These are phyloP conservation scores for Psix sp. DNA, from an alignment of 1,140 invertebrate genomes.

Conservation along the genomic window DNA sequence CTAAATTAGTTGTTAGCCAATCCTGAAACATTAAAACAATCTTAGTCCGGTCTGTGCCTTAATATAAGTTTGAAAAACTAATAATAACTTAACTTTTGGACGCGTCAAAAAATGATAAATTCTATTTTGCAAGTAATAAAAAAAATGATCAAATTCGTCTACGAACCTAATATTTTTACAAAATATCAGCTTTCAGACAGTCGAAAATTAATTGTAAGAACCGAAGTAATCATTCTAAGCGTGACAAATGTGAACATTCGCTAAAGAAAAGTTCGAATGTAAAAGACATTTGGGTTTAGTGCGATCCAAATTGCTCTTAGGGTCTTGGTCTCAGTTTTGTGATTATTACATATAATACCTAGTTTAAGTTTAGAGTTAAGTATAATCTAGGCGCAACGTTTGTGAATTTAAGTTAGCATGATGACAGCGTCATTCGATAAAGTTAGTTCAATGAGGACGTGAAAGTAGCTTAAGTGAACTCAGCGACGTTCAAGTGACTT, in stretches of 20 bases:
- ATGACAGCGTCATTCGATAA: conserved; percentile 33
- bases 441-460: conserved; percentile 34
- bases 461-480: conserved; percentile 24
- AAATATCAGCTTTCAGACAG: too few species aligned
- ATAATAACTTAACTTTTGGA: too few species aligned
- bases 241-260: neutral
- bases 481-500: conserved; percentile 49
- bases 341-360: conserved; percentile 73
- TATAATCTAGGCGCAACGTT: conserved; percentile 59
- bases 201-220: too few species aligned
- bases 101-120: too few species aligned
- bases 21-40: neutral
- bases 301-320: conserved; percentile 58
- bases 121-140: too few species aligned
- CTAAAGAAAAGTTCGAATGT: too few species aligned
- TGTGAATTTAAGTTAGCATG: conserved; percentile 41
- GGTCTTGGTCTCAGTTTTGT: conserved; percentile 75
- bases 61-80: too few species aligned
- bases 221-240: neutral
- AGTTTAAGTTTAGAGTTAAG: conserved; percentile 60
- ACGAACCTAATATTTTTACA: too few species aligned
- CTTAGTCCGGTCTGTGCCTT: too few species aligned
- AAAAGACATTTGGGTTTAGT: too few species aligned
- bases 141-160: too few species aligned
- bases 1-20: neutral